Evolutionary conservation across 2,888 invertebrate genomes (phyloP).

Genomic region (Lasioglossum morio): DNA sequence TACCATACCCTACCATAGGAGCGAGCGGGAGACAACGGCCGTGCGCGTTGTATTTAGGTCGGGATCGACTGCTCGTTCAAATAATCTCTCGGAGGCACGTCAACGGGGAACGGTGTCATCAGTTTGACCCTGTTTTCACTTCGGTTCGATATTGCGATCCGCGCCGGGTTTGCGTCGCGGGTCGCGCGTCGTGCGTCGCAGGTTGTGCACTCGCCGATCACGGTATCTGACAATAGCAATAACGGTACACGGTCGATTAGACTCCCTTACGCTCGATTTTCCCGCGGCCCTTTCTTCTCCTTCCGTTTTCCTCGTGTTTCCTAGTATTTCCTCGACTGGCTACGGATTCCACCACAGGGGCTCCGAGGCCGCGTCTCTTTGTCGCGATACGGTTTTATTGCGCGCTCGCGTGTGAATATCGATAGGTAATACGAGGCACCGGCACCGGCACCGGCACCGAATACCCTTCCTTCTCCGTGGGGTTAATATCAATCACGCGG

Average conservation of each 20-base stretch:
- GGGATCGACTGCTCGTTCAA: conserved; percentile 57
- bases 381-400: conserved; percentile 48
- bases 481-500: conserved; percentile 34
- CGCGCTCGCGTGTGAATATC: conserved; percentile 55
- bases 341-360: not conserved
- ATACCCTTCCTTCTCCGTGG: not conserved
- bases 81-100: conserved; percentile 54
- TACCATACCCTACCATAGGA: too few relatives aligned
- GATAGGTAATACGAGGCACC: conserved; percentile 41
- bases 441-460: not conserved
- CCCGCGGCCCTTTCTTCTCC: conserved; percentile 12
- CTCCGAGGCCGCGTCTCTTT: not conserved
- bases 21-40: conserved; percentile 31
- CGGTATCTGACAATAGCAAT: conserved; percentile 57
- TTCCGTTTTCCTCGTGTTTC: conserved; percentile 36
- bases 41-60: conserved; percentile 53
- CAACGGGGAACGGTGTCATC: conserved; percentile 53
- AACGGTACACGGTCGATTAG: conserved; percentile 60
- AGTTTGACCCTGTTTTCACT: conserved; percentile 63
- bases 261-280: conserved; percentile 59
- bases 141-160: conserved; percentile 56
- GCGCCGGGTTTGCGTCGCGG: too few relatives aligned
- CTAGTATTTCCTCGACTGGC: conserved; percentile 23
- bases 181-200: conserved; percentile 23
- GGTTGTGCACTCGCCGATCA: conserved; percentile 37